Base-by-base conservation (phyloP, 2,888 invertebrate species). In the Craniophora ligustri region DNA sequence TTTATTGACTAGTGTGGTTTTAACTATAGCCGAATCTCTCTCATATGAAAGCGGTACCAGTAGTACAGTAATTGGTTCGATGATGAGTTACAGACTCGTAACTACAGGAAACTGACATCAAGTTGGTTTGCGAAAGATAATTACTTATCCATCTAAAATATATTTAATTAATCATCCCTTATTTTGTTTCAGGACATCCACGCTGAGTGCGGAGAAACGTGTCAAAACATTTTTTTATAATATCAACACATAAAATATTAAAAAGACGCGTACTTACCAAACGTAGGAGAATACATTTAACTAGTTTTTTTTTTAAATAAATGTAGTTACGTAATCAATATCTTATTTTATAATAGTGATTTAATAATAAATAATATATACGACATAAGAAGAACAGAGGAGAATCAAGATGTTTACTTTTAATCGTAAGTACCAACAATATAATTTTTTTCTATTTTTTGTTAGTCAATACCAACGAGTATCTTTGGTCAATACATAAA, bases 371-470 rank as follows among this genome's bases (percentile, higher is more conserved):
- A 38, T 13, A 41, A 13, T 39, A n/a, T 4, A 26, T 15, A 50
- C n/a, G n/a, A 28, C 18, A 21, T 35, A 11, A 53, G 23, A 49
- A 51, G 11, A 44, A 39, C 28, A 14, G n/a, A 19, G 11, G 2
- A 16, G 5, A 11, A 13, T 13, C 48, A 49, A 18, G 42, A 73
- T 65, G 49, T 57, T 40, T 47, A 36, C 63, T 5, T 31, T 64
- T 6, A 66, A 74, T 21, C 69, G 74, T 74, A 30, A 74, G 74
- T 74, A 64, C n/a, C 0, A 18, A 31, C 31, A 13, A 11, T 21
- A 23, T 15, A 34, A n/a, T 26, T 13, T 44, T 41, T 19, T 30
- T 28, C 30, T 21, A 38, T 10, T 38, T 8, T 14, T 10, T n/a
- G 2, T 15, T 32, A 2, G 21, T 8, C 7, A 2, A 1, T 2